A percentile compares a stretch with the other conserved stretches of the same genome.
Evolutionary conservation across 2,797 vertebrate genomes (phyloP).

Genomic region (Mormyrus proboscirostris): DNA sequence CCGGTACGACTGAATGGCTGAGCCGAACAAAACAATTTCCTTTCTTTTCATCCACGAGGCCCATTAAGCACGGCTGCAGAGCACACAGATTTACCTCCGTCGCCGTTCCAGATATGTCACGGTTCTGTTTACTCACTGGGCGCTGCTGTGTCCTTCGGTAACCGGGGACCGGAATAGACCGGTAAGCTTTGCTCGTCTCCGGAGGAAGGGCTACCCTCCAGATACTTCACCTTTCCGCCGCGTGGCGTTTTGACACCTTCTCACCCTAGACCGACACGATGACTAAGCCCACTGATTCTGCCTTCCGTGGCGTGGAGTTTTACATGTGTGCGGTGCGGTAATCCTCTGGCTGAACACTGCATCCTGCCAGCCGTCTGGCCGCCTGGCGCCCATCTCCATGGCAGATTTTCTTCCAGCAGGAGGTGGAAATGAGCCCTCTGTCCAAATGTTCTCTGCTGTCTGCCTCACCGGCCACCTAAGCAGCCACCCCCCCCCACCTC

Average conservation of each 20-base stretch:
- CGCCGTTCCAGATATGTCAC: neutral
- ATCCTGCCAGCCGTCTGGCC: neutral
- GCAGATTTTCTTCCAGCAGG: neutral
- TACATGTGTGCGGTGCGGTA: neutral
- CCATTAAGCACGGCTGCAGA: neutral
- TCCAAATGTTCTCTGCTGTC: neutral
- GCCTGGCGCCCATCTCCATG: neutral
- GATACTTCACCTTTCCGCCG: neutral
- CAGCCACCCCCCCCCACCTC: neutral
- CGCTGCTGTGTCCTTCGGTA: neutral
- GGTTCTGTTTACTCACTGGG: neutral
- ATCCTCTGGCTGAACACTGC: neutral
- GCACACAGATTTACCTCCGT: neutral
- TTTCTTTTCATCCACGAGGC: neutral
- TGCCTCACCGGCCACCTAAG: neutral
- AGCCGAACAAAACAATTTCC: neutral
- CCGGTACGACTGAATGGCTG: neutral
- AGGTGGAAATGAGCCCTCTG: constrained; percentile 1
- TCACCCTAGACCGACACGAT: neutral
- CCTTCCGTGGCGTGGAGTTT: neutral
- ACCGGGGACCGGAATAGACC: neutral
- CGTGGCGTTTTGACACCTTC: neutral
- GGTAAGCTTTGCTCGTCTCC: neutral
- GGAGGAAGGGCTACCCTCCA: neutral
- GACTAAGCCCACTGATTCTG: neutral